phyloP scores from a whole-genome alignment of 2,797 vertebrate species.

The Phoeniculus purpureus region DNA sequence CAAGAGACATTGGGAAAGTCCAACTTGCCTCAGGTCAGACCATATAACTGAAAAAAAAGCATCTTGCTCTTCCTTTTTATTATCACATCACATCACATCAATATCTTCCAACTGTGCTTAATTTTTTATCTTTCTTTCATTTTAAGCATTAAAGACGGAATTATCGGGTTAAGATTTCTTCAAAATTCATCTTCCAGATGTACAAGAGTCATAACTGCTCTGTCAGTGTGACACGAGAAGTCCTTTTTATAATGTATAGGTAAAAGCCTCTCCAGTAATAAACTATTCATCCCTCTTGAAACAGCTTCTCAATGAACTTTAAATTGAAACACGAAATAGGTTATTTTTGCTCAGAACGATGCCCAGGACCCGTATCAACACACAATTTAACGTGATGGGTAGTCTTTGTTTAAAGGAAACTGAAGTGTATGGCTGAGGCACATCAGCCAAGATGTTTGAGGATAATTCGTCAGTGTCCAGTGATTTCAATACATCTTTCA shows the following conservation, averaged over 20 bases:
- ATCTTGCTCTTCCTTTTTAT: not conserved
- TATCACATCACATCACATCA: not conserved
- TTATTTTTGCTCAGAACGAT: not conserved
- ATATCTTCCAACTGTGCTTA: not conserved
- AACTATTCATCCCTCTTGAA: not conserved
- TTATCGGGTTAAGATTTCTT: not conserved
- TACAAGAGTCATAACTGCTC: not conserved
- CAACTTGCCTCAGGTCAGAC: not conserved
- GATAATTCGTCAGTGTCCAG: not conserved
- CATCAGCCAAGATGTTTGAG: not conserved
- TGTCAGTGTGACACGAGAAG: not conserved
- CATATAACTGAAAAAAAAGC: not conserved
- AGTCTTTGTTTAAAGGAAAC: not conserved
- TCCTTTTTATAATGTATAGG: not conserved
- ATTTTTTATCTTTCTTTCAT: not conserved
- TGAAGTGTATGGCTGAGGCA: not conserved
- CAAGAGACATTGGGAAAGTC: not conserved
- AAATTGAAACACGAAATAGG: not conserved
- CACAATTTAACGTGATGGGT: not conserved
- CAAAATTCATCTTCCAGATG: not conserved
- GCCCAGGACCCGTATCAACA: not conserved
- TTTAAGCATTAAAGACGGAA: not conserved
- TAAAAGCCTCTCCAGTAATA: not conserved
- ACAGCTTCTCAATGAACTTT: not conserved
- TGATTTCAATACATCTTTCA: not conserved